Evolutionary conservation across 2,888 invertebrate genomes (phyloP).

Genomic region (Lithophane leautieri): DNA sequence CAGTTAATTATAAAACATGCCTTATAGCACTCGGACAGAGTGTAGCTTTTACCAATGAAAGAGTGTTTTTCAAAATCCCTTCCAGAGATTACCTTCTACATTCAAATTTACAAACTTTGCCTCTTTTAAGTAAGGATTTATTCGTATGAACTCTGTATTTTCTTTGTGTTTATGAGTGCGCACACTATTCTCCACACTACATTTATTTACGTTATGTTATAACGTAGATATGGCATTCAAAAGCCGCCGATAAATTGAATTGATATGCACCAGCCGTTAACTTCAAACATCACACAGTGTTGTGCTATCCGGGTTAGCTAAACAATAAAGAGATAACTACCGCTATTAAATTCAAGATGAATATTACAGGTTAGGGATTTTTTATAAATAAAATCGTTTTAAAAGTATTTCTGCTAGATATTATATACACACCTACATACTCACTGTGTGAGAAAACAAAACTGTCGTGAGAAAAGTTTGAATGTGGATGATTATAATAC

Average conservation of each 20-base stretch:
- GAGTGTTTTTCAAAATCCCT: no score
- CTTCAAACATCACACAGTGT: conserved; percentile 53
- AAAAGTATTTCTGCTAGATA: neutral
- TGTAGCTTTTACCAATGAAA: no score
- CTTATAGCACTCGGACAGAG: no score
- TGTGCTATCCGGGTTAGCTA: conserved; percentile 35
- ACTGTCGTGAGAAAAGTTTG: neutral
- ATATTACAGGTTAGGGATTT: neutral
- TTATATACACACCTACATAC: no score
- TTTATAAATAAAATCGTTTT: neutral
- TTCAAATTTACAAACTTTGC: no score
- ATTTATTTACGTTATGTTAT: neutral
- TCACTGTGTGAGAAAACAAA: no score
- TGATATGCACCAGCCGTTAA: conserved; percentile 45
- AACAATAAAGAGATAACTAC: conserved; percentile 42
- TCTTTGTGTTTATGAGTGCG: neutral
- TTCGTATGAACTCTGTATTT: neutral
- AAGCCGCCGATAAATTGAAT: conserved; percentile 55
- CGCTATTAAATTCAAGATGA: conserved; percentile 30
- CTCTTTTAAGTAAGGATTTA: no score
- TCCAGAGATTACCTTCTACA: no score
- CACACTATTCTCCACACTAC: no score
- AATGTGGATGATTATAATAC: neutral
- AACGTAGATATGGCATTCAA: conserved; percentile 11
- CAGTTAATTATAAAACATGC: no score